Base-by-base conservation (phyloP, 1,140 invertebrate genomes). In the Lordiphosa clarofinis region DNA sequence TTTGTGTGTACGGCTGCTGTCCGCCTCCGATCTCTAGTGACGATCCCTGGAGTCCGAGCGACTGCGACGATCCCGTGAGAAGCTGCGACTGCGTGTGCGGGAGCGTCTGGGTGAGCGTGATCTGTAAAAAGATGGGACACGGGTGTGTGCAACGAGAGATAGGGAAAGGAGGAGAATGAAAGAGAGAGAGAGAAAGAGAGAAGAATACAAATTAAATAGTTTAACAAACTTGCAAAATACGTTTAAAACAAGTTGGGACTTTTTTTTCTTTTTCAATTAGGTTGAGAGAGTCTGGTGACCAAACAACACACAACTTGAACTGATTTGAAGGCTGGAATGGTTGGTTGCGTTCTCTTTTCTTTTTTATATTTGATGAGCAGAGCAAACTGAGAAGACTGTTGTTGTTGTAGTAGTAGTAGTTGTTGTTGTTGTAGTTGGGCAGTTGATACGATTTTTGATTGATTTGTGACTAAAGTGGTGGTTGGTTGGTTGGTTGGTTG, bases 41-140 rank as follows among this genome's bases (percentile, higher is more conserved):
- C 90, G 90, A 73, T 91, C 90, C 65, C 90, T 87, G 4, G 90
- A 91, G 56, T 91, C 90, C 35, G 90, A 90, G 46, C 90, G 89
- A 63, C 90, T 90, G 59, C 90, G 86, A 64, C 90, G 79, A 55
- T 90, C 90, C 48, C 90, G 78, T 55, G 90, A 91, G 53, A 90
- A 89, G 53, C 90, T 91, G 56, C 90, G 78, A 12, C 90, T 90
- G 40, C 90, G 86, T 35, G 89, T 90, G 36, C 90, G 82, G 2
- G 90, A 90, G 13, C 90, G 87, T 52, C 90, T 75, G 33, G 90
- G 90, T 10, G 90, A 91, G 40, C 90, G 89, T 24, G 90, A 91
- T 84, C 90, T 91, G 90, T 39, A 90, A 90, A 56, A 59, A 88
- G 13, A 84, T 36, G 56, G 68, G 53, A 35, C 37, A 38, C 4